Percentiles rank a stretch among this genome's conserved stretches.
Conservation (phyloP, 2,888 invertebrate genomes). For the Phrixothrix hirtus region DNA sequence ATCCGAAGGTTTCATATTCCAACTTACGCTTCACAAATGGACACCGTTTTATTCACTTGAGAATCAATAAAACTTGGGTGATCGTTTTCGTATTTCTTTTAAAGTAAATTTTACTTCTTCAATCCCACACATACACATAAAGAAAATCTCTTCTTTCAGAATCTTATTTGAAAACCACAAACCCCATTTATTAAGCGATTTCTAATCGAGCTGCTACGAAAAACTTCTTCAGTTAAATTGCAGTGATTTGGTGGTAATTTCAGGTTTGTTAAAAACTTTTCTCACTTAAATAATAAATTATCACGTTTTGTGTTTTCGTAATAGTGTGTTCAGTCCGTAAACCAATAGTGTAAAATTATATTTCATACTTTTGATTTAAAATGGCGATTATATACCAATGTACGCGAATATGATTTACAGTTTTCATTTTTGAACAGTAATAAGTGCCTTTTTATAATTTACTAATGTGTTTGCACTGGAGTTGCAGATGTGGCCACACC, state of each 20-base stretch:
- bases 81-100: slow-evolving; percentile 18
- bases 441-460: neutral
- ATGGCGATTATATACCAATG: neutral
- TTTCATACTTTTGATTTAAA: slow-evolving; percentile 5
- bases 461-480: neutral
- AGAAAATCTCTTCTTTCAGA: slow-evolving; percentile 16
- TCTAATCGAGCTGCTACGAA: slow-evolving; percentile 9
- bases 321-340: neutral
- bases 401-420: slow-evolving; percentile 8
- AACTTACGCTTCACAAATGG: too few relatives aligned
- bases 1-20: too few relatives aligned
- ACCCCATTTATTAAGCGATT: slow-evolving; percentile 17
- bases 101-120: slow-evolving; percentile 12
- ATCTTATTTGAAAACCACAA: slow-evolving; percentile 14
- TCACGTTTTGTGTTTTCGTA: neutral
- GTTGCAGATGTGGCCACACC: neutral
- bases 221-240: slow-evolving; percentile 10
- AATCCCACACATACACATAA: slow-evolving; percentile 13
- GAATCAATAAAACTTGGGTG: slow-evolving; percentile 24
- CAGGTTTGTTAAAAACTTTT: slow-evolving; percentile 7
- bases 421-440: neutral
- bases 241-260: slow-evolving; percentile 8
- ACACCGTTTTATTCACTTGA: slow-evolving; percentile 12
- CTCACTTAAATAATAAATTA: neutral
- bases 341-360: neutral